Evolutionary conservation across 2,888 invertebrate species (phyloP).

Genomic region (Platerodrilus igneus): DNA sequence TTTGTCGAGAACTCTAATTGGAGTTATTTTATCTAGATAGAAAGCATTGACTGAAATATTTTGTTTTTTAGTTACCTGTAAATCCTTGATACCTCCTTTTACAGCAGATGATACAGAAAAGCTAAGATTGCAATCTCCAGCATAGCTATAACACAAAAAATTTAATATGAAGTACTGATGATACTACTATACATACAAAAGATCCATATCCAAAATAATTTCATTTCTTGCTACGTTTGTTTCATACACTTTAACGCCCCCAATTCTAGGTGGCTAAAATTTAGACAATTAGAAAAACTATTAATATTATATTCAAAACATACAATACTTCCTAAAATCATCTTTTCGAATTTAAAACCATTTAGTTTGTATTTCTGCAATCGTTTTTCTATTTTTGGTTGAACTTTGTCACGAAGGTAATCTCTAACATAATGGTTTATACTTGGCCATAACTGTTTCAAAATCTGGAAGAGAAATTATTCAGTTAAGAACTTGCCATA

Average conservation of each 20-base stretch:
- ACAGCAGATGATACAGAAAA: constrained; percentile 77
- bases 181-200: constrained; percentile 69
- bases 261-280: constrained; percentile 83
- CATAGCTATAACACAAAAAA: constrained; percentile 62
- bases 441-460: constrained; percentile 93
- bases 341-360: constrained; percentile 90
- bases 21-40: neutral
- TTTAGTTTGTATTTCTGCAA: constrained; percentile 81
- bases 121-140: constrained; percentile 94
- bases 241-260: constrained; percentile 95
- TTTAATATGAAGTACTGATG: too few species aligned
- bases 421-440: constrained; percentile 85
- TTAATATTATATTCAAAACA: too few species aligned
- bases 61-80: constrained; percentile 54
- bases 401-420: constrained; percentile 79
- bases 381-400: constrained; percentile 76
- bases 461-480: constrained; percentile 55
- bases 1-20: too few species aligned
- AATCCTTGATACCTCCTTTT: constrained; percentile 78
- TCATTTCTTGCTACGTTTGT: constrained; percentile 89
- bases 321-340: constrained; percentile 92
- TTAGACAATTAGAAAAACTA: constrained; percentile 31
- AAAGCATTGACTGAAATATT: neutral
- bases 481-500: too few species aligned
- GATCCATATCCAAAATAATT: constrained; percentile 94